Conservation (phyloP, 2,888 invertebrate genomes). For the Chelonus formosanus region DNA sequence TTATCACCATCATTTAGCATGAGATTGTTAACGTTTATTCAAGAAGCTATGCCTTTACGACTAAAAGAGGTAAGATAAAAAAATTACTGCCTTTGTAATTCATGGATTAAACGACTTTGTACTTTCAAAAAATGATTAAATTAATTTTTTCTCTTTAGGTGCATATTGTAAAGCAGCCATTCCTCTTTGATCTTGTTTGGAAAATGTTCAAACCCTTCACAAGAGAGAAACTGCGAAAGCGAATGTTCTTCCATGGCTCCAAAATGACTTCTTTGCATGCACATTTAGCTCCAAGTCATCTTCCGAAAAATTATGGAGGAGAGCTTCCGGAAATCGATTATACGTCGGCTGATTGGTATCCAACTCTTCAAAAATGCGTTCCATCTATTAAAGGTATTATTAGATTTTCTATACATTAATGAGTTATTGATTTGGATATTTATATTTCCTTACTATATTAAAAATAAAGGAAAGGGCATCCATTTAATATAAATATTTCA, state of each 20-base stretch:
- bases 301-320: constrained; percentile 83
- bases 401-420: neutral
- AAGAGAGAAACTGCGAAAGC: constrained; percentile 77
- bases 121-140: neutral
- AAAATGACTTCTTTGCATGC: constrained; percentile 83
- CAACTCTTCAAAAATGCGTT: constrained; percentile 72
- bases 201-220: constrained; percentile 85
- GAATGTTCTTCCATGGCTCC: constrained; percentile 85
- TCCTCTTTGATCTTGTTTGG: constrained; percentile 87
- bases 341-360: constrained; percentile 80
- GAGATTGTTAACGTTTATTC: constrained; percentile 81
- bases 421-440: too few species aligned
- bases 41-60: constrained; percentile 86
- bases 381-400: constrained; percentile 70
- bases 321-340: constrained; percentile 79
- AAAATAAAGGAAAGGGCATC: too few species aligned
- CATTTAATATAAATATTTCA: too few species aligned
- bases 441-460: too few species aligned
- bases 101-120: too few species aligned
- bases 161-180: constrained; percentile 86
- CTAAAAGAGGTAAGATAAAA: constrained; percentile 73
- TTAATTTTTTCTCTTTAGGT: constrained; percentile 62
- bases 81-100: neutral
- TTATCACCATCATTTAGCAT: constrained; percentile 79
- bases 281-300: constrained; percentile 72